phyloP scores from a whole-genome alignment of 2,888 invertebrate genomes.

The Notodromas monacha region DNA sequence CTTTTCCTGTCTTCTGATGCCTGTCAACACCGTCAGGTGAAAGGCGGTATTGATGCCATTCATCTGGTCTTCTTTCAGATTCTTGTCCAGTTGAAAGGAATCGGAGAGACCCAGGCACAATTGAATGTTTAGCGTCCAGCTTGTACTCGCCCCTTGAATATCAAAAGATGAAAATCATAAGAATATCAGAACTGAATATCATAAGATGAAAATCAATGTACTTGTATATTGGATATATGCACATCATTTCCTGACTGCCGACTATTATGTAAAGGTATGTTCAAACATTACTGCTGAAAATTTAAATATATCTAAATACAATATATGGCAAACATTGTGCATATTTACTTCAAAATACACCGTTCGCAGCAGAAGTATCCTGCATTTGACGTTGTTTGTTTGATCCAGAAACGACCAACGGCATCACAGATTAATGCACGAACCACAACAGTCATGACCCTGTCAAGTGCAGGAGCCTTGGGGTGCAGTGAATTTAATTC shows the following conservation, averaged over 20 bases:
- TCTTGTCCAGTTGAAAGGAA: not conserved
- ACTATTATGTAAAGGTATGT: too few species aligned
- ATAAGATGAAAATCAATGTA: not conserved
- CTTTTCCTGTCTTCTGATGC: not conserved
- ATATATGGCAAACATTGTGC: too few species aligned
- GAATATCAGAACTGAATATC: not conserved
- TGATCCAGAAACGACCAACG: slow-evolving; percentile 1
- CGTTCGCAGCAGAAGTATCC: slow-evolving; percentile 2
- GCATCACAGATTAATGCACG: slow-evolving; percentile 4
- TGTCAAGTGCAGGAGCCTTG: not conserved
- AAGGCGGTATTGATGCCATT: not conserved
- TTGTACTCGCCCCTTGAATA: slow-evolving; percentile 1
- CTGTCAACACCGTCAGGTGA: not conserved
- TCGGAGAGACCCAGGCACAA: not conserved
- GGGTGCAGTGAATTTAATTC: not conserved
- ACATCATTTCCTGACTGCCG: too few species aligned
- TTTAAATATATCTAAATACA: too few species aligned
- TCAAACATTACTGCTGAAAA: too few species aligned
- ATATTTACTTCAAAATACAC: slow-evolving; percentile 4
- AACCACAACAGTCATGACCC: not conserved
- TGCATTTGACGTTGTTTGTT: not conserved
- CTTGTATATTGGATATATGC: too few species aligned
- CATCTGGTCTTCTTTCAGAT: not conserved
- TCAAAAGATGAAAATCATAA: not conserved
- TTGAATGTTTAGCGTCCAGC: not conserved